phyloP scores from a whole-genome alignment of 2,113 vertebrate genomes.

The Dicrurus megarhynchus region DNA sequence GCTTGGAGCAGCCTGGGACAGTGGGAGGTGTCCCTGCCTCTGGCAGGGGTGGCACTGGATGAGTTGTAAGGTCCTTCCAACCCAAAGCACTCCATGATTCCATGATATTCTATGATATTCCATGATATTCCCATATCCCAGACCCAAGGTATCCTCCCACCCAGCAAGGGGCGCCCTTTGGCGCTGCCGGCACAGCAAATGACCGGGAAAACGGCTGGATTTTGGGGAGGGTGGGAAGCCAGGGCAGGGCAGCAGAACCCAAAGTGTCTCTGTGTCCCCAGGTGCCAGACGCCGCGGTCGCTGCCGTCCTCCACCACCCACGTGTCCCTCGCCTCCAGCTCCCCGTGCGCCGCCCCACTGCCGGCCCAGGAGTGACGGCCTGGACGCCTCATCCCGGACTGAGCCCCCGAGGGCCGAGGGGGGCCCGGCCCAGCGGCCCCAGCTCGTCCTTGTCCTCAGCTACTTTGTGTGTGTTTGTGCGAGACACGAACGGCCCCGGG shows the following conservation, averaged over 20 bases:
- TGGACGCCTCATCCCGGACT: neutral
- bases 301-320: conserved; percentile 82
- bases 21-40: neutral
- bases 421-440: neutral
- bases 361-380: conserved; percentile 71
- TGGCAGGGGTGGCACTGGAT: fast-evolving
- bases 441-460: conserved; percentile 43
- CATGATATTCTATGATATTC: fast-evolving
- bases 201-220: fast-evolving
- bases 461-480: conserved; percentile 40
- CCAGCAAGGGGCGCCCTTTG: neutral
- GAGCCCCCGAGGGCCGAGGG: neutral
- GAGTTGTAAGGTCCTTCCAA: fast-evolving
- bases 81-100: neutral
- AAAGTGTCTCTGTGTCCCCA: neutral
- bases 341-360: conserved; percentile 31
- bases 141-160: neutral
- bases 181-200: fast-evolving
- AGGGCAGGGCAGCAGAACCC: neutral
- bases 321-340: conserved; percentile 77
- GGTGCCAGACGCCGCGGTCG: conserved; percentile 85
- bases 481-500: neutral
- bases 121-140: fast-evolving
- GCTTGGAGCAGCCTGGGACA: fast-evolving
- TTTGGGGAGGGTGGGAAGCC: fast-evolving